Evolutionary conservation across 2,113 vertebrate genomes (phyloP).

Genomic region (Hiodon alosoides): DNA sequence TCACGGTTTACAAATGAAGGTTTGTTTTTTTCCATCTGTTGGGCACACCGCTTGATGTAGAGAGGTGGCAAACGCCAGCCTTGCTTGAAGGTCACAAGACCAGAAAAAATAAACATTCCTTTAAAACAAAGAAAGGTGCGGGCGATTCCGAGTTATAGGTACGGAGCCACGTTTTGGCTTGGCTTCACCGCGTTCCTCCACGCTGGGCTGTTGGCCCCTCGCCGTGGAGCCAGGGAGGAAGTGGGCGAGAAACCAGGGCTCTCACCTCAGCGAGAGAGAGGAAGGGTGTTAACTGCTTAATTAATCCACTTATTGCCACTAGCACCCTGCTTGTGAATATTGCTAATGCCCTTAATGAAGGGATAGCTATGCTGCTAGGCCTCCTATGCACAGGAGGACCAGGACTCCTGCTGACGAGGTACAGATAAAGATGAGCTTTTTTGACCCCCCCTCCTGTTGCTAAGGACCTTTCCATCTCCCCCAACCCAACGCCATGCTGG

Average conservation of each 20-base stretch:
- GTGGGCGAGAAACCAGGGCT: conserved; percentile 43
- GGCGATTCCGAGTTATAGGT: no score
- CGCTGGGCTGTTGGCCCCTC: not conserved
- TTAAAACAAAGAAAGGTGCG: no score
- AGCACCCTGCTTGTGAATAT: conserved; percentile 35
- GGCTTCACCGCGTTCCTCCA: not conserved
- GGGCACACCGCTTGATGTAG: no score
- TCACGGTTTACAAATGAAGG: not conserved
- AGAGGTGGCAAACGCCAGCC: no score
- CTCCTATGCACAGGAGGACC: conserved; percentile 37
- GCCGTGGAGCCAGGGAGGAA: not conserved
- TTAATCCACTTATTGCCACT: conserved; percentile 47
- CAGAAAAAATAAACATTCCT: no score
- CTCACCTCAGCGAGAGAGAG: conserved; percentile 45
- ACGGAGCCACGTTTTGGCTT: no score
- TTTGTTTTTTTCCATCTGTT: not conserved
- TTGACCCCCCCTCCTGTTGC: conserved; percentile 45
- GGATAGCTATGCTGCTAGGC: conserved; percentile 25
- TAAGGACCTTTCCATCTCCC: conserved; percentile 46
- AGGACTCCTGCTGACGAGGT: conserved; percentile 46
- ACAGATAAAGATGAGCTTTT: conserved; percentile 53
- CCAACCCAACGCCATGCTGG: conserved; percentile 59
- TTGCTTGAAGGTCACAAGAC: no score
- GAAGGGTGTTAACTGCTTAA: conserved; percentile 50
- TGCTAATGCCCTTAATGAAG: conserved; percentile 41